Base-by-base conservation (phyloP, 2,113 vertebrate species). In the Mugil cephalus region DNA sequence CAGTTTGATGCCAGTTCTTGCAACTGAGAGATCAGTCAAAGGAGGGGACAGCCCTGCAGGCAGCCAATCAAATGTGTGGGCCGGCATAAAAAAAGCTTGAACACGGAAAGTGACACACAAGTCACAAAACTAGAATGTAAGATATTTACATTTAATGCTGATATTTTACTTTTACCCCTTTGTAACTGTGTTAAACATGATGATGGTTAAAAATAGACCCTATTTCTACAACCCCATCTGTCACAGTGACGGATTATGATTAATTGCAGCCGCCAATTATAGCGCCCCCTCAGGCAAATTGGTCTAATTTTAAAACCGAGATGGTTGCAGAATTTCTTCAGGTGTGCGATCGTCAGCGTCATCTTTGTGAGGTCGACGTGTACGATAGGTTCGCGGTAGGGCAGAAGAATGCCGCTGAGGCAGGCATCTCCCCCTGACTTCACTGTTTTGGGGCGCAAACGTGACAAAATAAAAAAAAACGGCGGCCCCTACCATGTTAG, bases 401-500 rank as follows among this genome's bases (percentile, higher is more conserved):
- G 51, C 13, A 24, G 7, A 60, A n/a, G 39, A 40, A 75, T 15
- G 7, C 24, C 2, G 5, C 24, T 30, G 24, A 30, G 24, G 24
- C 24, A 30, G 24, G 24, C 24, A 3, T 30, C 24, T 30, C 24
- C 24, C n/a, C 24, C 24, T 30, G 24, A 5, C 24, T 5, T 30
- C 24, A n/a, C 42, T 15, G 61, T 47, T 42, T 34, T 12, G 42
- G 14, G 34, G 48, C 36, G 42, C 21, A 64, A 47, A 18, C 65
- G 12, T 52, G 18, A 56, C 19, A 48, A 51, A 62, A 50, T 21
- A 0, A 19, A 65, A 0, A 19, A 65, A 17, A 77, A 43, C 19
- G 15, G 12, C 10, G 10, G 48, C 53, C 43, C 90, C 18, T 85
- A 98, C 98, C 97, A 99, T 98, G 93, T 95, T 99, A 86, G 95